Evolutionary conservation across 2,797 vertebrate genomes (phyloP), one percentile per base, ranked within the genome.

Genomic region (Diplodus sargus): DNA sequence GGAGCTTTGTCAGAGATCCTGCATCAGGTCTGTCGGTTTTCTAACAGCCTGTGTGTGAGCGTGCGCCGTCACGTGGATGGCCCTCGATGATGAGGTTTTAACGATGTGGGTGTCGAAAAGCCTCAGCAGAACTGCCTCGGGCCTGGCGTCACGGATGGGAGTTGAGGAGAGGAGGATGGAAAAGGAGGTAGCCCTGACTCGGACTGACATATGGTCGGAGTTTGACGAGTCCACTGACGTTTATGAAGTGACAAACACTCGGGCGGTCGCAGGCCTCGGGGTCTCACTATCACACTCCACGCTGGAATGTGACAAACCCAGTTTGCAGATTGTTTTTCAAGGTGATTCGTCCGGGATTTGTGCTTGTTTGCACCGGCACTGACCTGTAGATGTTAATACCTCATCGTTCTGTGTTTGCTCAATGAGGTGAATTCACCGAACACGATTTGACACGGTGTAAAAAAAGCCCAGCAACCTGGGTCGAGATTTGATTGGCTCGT

Each of bases 71-170:
- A 72, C 52, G 20, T 81, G 74, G 68, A 63, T 8, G 58, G 47
- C 25, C 62, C 3, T 5, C 0, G 51, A 56, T 66, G 65, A 87
- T 48, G 60, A 74, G 57, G 52, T 67, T 82, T 83, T 85, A 86
- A 89, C 77, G 85, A 86, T 70, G 71, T 64, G 70, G 59, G 69
- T 64, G 89, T 67, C 16, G 10, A 25, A 25, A 76, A 65, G 85
- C 34, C 28, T 47, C 28, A 52, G 68, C 57, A 17, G 70, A 20
- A 34, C 57, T 45, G 69, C 82, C 78, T 6, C 7, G 2, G 80
- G 78, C 69, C 18, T 0, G 47, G 62, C 48, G 8, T 51, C 74
- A 49, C 16, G 51, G 65, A 74, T 65, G 53, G 64, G 70, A 74
- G 82, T 62, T 49, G 39, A 22, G 71, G 22, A 56, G 65, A 60